Evolutionary conservation across 2,888 invertebrate species (phyloP).

Genomic region (Tryphoninae sp.): DNA sequence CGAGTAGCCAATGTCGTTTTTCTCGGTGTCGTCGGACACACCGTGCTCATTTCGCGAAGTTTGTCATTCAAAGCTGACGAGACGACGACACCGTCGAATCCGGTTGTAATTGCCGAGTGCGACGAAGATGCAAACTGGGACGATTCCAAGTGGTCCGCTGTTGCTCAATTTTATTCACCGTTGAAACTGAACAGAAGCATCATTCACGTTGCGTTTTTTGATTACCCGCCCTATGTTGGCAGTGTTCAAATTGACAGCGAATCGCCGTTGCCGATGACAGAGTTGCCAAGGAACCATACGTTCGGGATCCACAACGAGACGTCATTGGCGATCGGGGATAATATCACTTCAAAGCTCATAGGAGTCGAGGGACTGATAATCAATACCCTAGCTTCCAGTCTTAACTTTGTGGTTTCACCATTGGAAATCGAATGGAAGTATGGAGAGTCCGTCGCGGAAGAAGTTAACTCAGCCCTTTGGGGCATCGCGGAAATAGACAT

Average conservation of each 20-base stretch:
- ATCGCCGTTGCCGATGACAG: not conserved
- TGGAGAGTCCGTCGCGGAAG: slow-evolving; percentile 31
- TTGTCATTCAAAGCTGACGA: slow-evolving; percentile 53
- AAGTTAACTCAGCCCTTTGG: slow-evolving; percentile 53
- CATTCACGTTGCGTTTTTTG: slow-evolving; percentile 66
- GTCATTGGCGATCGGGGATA: not conserved
- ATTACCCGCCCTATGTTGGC: slow-evolving; percentile 65
- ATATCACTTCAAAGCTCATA: not conserved
- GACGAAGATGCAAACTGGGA: slow-evolving; percentile 35
- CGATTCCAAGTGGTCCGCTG: not conserved
- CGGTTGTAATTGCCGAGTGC: slow-evolving; percentile 67
- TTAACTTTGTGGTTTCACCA: slow-evolving; percentile 45
- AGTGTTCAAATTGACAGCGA: not conserved
- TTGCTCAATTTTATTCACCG: slow-evolving; percentile 4
- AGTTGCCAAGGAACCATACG: not conserved
- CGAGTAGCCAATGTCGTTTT: slow-evolving; percentile 64
- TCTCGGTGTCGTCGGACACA: slow-evolving; percentile 62
- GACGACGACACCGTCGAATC: slow-evolving; percentile 60
- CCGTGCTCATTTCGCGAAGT: slow-evolving; percentile 66
- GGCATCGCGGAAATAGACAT: slow-evolving; percentile 63
- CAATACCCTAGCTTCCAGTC: slow-evolving; percentile 29
- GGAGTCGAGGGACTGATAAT: slow-evolving; percentile 65
- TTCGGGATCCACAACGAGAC: not conserved
- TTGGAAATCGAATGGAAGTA: slow-evolving; percentile 56
- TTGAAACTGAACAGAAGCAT: slow-evolving; percentile 61